Percentiles rank a stretch among this genome's conserved stretches.
Conservation (phyloP, 2,888 invertebrate genomes). For the Stomorhina lunata region DNA sequence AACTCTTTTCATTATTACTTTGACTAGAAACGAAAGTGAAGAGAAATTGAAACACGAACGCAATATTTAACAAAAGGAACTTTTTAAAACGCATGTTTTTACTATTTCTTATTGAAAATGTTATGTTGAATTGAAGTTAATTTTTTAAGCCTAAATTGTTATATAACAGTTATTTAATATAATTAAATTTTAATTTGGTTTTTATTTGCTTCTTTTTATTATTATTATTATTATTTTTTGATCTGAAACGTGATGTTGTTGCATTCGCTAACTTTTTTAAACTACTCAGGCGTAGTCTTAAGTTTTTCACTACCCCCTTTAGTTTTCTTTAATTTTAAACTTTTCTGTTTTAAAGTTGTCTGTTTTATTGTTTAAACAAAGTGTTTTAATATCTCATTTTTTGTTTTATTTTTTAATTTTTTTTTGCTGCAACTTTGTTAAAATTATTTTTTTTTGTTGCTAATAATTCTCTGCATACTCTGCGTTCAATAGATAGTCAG, state of each 20-base stretch:
- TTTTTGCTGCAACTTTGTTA: neutral
- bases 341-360: neutral
- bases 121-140: too few species aligned
- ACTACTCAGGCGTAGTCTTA: conserved; percentile 51
- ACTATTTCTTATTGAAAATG: neutral
- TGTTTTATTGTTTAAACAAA: conserved; percentile 19
- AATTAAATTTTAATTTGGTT: neutral
- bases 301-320: conserved; percentile 35
- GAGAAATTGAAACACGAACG: neutral
- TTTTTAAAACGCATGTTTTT: conserved; percentile 4
- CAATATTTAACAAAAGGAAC: neutral
- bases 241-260: conserved; percentile 44
- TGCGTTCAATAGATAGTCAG: neutral
- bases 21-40: conserved; percentile 19
- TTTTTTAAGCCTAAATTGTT: neutral
- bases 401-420: conserved; percentile 6
- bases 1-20: conserved; percentile 67
- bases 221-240: neutral
- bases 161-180: neutral
- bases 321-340: neutral
- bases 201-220: neutral
- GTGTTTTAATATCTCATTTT: too few species aligned
- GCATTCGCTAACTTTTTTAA: conserved; percentile 40
- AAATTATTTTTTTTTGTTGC: neutral
- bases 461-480: too few species aligned